Evolutionary conservation across 2,113 vertebrate species (phyloP), one percentile per base, ranked within the genome.

Genomic region (Istiophorus platypterus): DNA sequence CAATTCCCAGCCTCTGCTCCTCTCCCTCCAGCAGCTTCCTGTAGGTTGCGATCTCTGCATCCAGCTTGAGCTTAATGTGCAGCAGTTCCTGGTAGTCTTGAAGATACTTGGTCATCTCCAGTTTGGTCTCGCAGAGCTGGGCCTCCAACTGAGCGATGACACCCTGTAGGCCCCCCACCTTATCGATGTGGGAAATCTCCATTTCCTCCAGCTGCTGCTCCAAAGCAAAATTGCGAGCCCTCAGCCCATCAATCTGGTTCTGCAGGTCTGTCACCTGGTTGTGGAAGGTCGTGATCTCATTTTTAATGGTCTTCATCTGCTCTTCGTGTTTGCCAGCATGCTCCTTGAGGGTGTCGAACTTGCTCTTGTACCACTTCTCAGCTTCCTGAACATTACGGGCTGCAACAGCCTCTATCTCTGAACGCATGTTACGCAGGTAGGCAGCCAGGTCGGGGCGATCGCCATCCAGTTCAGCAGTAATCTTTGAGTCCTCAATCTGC

Each of bases 301-400:
- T 92, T 88, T 93, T 96, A 90, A 95, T 96, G 86, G 57, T 82
- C 74, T 89, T 93, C 91, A 95, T 95, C 27, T 95, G 90, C 11
- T 84, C 86, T 69, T 96, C 93, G 0, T 94, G 81, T 80, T 96
- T 96, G 73, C 91, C 82, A 1, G 95, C 94, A 0, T 95, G 92
- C 56, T 90, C 84, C 59, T 96, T 96, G 22, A 96, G 94, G 0
- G 91, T 92, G 85, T 96, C 93, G 15, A 96, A 95, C 78, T 96
- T 96, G 85, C 81, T 79, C 88, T 96, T 96, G 93, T 96, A 96
- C 95, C 95, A 96, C 72, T 94, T 95, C 81, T 96, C 95, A 0
- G 95, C 95, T 68, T 96, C 95, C 78, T 95, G 92, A 72, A 96
- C 94, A 2, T 95, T 96, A 27, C 91, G 92, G 18, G 95, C 91